Percentiles rank a stretch among this genome's conserved stretches.
These are phyloP conservation scores for Galagoides demidoff DNA, from an alignment of 2,797 vertebrate species.

Conservation along the genomic window DNA sequence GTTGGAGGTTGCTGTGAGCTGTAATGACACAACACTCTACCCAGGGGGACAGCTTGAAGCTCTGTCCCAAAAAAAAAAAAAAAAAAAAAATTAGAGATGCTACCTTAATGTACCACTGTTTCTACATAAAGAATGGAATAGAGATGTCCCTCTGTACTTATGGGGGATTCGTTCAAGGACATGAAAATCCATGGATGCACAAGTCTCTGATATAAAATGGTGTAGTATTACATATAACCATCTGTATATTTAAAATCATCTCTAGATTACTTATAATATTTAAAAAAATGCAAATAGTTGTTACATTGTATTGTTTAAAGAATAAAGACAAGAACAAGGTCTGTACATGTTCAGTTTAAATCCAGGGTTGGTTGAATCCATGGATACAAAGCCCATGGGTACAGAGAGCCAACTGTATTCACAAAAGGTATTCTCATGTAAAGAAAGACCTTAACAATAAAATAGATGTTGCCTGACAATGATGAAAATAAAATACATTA, in stretches of 20 bases:
- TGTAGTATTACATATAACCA: background rate
- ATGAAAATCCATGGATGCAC: background rate
- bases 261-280: background rate
- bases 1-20: too few relatives aligned
- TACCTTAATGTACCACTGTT: too few relatives aligned
- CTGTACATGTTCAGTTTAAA: background rate
- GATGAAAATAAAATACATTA: constrained; percentile 54
- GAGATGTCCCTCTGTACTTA: background rate
- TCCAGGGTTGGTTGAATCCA: background rate
- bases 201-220: background rate
- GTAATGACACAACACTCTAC: too few relatives aligned
- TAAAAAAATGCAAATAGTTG: background rate
- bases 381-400: too few relatives aligned
- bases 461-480: background rate
- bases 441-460: constrained; percentile 15
- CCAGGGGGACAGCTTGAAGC: too few relatives aligned
- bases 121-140: background rate
- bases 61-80: too few relatives aligned
- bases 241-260: background rate
- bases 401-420: background rate
- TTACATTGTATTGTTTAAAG: background rate
- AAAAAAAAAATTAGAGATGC: too few relatives aligned
- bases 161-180: background rate
- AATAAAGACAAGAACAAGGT: background rate
- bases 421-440: background rate